A percentile compares a stretch with the other conserved stretches of the same genome.
These are phyloP conservation scores for Salticus scenicus DNA, from an alignment of 2,888 invertebrate genomes.

Conservation along the genomic window DNA sequence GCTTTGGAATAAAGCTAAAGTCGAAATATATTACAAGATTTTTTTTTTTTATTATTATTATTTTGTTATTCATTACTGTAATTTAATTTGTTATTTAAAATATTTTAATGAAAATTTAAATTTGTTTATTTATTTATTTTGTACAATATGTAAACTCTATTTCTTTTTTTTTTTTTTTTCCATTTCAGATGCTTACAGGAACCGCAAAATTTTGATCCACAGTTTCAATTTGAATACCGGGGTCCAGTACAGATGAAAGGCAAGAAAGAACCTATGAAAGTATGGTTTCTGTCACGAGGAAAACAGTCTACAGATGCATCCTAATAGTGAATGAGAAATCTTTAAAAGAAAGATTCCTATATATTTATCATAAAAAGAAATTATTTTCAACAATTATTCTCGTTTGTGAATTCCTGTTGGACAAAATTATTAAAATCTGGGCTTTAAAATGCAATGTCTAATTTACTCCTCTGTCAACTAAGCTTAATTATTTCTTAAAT, in stretches of 20 bases:
- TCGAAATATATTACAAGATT: too few species aligned
- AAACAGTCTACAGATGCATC: conserved; percentile 9
- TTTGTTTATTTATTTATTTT: too few species aligned
- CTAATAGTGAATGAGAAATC: neutral
- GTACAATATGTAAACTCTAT: too few species aligned
- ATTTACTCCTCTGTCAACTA: neutral
- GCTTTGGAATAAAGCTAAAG: too few species aligned
- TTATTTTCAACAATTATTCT: neutral
- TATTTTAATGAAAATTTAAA: too few species aligned
- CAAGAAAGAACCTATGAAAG: conserved; percentile 93
- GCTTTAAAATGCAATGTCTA: neutral
- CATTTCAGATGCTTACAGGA: conserved; percentile 86
- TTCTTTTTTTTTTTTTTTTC: too few species aligned
- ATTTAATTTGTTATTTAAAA: too few species aligned
- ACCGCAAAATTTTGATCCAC: conserved; percentile 88
- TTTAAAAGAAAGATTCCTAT: neutral
- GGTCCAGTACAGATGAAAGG: conserved; percentile 95
- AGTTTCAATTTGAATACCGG: conserved; percentile 88
- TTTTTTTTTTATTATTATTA: too few species aligned
- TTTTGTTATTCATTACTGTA: too few species aligned
- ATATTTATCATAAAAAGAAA: conserved; percentile 10
- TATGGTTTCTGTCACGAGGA: conserved; percentile 84
- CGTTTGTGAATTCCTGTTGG: neutral
- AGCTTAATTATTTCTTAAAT: neutral
- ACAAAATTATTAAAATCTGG: neutral